A percentile compares a stretch with the other conserved stretches of the same genome.
phyloP scores from a whole-genome alignment of 2,888 invertebrate genomes.

The Nycteola revayana region DNA sequence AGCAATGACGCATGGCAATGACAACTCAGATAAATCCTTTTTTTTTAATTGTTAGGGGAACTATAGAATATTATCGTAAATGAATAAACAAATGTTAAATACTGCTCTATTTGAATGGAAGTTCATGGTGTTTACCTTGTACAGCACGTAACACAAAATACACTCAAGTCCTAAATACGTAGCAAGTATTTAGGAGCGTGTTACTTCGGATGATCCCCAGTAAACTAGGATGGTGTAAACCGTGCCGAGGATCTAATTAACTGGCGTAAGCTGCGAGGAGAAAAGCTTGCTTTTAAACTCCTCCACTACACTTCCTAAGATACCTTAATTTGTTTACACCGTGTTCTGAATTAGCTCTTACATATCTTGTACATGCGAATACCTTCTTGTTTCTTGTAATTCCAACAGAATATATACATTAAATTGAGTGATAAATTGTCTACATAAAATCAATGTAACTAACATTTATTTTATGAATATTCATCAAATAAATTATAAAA shows the following conservation, averaged over 20 bases:
- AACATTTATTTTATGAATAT: too few species aligned
- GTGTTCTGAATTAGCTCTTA: slow-evolving; percentile 24
- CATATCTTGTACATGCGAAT: slow-evolving; percentile 14
- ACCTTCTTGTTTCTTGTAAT: too few species aligned
- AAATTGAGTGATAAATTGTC: too few species aligned
- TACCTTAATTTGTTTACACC: slow-evolving; percentile 39
- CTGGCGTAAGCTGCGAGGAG: slow-evolving; percentile 32
- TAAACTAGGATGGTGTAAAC: slow-evolving; percentile 27
- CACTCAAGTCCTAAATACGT: background rate
- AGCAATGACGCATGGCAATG: too few species aligned
- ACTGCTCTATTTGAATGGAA: slow-evolving; percentile 20
- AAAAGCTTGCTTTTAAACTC: slow-evolving; percentile 42
- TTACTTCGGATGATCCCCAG: slow-evolving; percentile 32
- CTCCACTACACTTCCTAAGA: slow-evolving; percentile 37
- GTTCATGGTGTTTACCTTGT: slow-evolving; percentile 7
- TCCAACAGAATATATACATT: too few species aligned
- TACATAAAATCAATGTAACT: too few species aligned
- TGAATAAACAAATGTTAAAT: too few species aligned
- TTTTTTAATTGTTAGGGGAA: too few species aligned
- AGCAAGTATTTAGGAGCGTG: slow-evolving; percentile 14
- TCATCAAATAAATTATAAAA: too few species aligned
- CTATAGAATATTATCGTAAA: too few species aligned
- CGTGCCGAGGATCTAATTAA: slow-evolving; percentile 48
- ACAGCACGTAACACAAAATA: slow-evolving; percentile 2
- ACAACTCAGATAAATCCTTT: too few species aligned